Conservation (phyloP, 1,140 invertebrate species). For the Papilio machaon region DNA sequence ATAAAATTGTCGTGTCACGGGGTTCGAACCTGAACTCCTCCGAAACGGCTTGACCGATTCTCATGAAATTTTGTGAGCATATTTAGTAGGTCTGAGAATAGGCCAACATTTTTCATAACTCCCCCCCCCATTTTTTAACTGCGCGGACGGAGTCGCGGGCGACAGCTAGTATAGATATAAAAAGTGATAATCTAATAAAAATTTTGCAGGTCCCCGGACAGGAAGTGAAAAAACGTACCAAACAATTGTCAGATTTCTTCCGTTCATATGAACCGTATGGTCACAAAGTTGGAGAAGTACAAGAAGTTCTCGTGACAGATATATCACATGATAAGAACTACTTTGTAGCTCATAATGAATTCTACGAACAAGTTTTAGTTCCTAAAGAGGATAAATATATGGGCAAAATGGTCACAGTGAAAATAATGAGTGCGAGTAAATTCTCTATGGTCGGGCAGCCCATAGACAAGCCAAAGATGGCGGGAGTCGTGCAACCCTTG, state of each 20-base stretch:
- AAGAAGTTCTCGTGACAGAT: conserved; percentile 96
- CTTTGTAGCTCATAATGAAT: conserved; percentile 97
- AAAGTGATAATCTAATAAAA: not conserved
- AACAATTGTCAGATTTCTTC: conserved; percentile 94
- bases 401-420: conserved; percentile 92
- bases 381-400: conserved; percentile 89
- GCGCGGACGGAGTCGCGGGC: too few species aligned
- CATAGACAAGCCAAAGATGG: conserved; percentile 81
- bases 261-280: conserved; percentile 94
- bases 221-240: conserved; percentile 95
- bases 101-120: too few species aligned
- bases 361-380: conserved; percentile 96
- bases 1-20: too few species aligned
- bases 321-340: conserved; percentile 94
- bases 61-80: too few species aligned
- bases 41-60: too few species aligned
- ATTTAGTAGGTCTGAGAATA: too few species aligned
- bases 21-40: too few species aligned
- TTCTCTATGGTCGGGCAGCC: conserved; percentile 93
- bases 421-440: conserved; percentile 89
- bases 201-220: conserved; percentile 85
- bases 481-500: conserved; percentile 80
- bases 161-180: too few species aligned
- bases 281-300: conserved; percentile 88
- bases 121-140: too few species aligned